Conservation (phyloP, 37 sponge, comb jelly and placozoan species). For the Ianthella basta region DNA sequence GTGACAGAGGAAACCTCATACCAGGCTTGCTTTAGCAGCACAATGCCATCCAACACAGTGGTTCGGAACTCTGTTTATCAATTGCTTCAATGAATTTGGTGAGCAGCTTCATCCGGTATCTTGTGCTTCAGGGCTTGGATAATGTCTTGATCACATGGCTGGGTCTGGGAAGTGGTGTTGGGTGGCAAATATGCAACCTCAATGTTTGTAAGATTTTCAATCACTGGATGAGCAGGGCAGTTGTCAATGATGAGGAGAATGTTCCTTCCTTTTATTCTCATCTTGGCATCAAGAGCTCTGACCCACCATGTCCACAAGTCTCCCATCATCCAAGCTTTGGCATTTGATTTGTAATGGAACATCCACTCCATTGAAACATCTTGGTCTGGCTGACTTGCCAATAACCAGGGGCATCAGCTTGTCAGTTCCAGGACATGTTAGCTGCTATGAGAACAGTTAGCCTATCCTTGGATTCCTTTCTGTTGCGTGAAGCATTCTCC, state of each 20-base stretch:
- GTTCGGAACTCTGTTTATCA: slow-evolving; percentile 19
- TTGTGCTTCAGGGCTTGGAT: slow-evolving; percentile 14
- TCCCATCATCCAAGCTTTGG: slow-evolving; percentile 26
- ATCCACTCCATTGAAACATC: slow-evolving; percentile 2
- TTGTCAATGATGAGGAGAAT: slow-evolving; percentile 28
- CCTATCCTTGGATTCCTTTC: slow-evolving; percentile 18
- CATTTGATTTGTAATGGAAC: slow-evolving; percentile 21
- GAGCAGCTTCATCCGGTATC: slow-evolving; percentile 21
- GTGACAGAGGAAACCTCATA: slow-evolving; percentile 31
- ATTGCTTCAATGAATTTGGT: slow-evolving; percentile 3
- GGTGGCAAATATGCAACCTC: slow-evolving; percentile 25
- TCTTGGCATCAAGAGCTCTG: not conserved
- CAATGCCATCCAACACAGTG: slow-evolving; percentile 27
- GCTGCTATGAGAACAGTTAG: slow-evolving; percentile 22
- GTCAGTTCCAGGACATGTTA: slow-evolving; percentile 30
- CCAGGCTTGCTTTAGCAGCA: slow-evolving; percentile 33
- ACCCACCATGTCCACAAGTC: slow-evolving; percentile 13
- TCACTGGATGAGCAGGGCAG: slow-evolving; percentile 32
- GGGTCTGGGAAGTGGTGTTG: slow-evolving; percentile 19
- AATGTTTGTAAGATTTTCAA: slow-evolving; percentile 9
- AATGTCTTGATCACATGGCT: slow-evolving; percentile 33
- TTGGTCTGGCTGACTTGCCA: slow-evolving; percentile 22
- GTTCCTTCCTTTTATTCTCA: not conserved
- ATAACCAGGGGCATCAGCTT: slow-evolving; percentile 20
- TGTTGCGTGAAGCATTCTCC: slow-evolving; percentile 4